Percentiles rank a stretch among this genome's conserved stretches.
These are phyloP conservation scores for Nephrotoma flavescens DNA, from an alignment of 2,888 invertebrate genomes.

Conservation along the genomic window DNA sequence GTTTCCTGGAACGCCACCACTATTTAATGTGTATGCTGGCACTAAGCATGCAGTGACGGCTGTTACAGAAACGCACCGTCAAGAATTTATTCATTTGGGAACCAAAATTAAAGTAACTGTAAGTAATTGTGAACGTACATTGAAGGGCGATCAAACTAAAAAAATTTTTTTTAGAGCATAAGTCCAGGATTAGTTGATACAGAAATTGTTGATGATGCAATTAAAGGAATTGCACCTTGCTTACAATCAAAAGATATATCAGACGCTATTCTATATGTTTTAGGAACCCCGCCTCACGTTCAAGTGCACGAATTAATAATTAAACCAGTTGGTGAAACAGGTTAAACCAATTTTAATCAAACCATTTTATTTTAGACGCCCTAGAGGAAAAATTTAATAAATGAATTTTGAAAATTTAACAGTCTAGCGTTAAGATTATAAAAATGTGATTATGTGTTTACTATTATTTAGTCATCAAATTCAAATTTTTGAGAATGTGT, in stretches of 20 bases:
- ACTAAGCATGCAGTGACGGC: constrained; percentile 11
- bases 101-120: constrained; percentile 3
- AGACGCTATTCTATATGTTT: constrained; percentile 18
- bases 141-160: background rate
- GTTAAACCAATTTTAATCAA: too few species aligned
- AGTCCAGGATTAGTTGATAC: constrained; percentile 1
- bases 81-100: constrained; percentile 13
- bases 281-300: constrained; percentile 21
- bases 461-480: too few species aligned
- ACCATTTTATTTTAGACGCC: too few species aligned
- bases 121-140: background rate
- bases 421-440: too few species aligned
- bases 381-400: too few species aligned
- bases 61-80: constrained; percentile 12
- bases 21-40: background rate
- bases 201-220: background rate
- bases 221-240: background rate
- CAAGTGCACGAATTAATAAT: constrained; percentile 13
- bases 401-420: too few species aligned
- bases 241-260: constrained; percentile 17
- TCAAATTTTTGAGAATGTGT: too few species aligned
- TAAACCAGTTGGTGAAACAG: constrained; percentile 22
- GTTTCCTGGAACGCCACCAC: constrained; percentile 5
- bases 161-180: background rate
- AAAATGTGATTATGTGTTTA: too few species aligned